These are phyloP conservation scores for Euplexia lucipara DNA, from an alignment of 2,888 invertebrate genomes.

Conservation along the genomic window DNA sequence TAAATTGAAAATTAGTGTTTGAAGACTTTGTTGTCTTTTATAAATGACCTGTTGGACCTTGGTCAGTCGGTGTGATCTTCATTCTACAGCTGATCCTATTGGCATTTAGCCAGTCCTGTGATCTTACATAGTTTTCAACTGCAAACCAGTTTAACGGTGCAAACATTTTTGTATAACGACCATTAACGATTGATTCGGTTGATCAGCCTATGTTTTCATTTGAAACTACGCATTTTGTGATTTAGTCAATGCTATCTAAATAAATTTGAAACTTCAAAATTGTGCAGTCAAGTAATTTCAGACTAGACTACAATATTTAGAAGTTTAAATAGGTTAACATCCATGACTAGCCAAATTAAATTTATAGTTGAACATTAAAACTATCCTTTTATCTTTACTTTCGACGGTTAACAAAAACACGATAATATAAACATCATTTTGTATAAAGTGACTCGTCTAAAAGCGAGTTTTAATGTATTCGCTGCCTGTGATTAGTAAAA, in stretches of 20 bases:
- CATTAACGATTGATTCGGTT: slow-evolving; percentile 8
- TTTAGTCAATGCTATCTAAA: slow-evolving; percentile 8
- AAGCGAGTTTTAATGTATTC: slow-evolving; percentile 4
- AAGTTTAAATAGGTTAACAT: neutral
- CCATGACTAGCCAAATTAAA: slow-evolving; percentile 11
- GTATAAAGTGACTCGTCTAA: slow-evolving; percentile 9
- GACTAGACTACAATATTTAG: no score
- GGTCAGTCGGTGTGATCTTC: slow-evolving; percentile 31
- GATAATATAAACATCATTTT: slow-evolving; percentile 13
- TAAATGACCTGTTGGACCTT: slow-evolving; percentile 46
- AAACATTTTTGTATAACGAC: slow-evolving; percentile 40
- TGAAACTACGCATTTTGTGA: neutral
- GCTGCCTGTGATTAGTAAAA: neutral
- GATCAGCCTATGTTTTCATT: slow-evolving; percentile 15
- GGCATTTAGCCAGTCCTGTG: slow-evolving; percentile 57
- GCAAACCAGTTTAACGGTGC: slow-evolving; percentile 48
- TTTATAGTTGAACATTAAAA: neutral
- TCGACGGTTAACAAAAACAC: neutral
- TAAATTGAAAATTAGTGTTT: no score
- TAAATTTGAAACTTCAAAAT: no score
- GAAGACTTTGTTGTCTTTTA: neutral
- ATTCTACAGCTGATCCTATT: slow-evolving; percentile 51
- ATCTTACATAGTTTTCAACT: slow-evolving; percentile 43
- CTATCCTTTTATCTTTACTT: neutral
- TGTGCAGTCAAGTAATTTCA: no score